These are phyloP conservation scores for Ferrisia virgata DNA, from an alignment of 2,888 invertebrate species.

Conservation along the genomic window DNA sequence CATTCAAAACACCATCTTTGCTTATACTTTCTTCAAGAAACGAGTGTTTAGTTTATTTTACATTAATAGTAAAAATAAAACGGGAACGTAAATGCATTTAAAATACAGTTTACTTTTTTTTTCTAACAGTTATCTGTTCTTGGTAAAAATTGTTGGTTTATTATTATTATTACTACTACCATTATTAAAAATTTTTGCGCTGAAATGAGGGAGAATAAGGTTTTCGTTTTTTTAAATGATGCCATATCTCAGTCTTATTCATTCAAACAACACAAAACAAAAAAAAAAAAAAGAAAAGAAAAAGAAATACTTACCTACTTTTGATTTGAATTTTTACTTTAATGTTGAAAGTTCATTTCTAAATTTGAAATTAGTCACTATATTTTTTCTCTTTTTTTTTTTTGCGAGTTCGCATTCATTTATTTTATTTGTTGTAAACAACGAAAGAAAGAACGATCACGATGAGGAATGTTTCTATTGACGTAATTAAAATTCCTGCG, in stretches of 20 bases:
- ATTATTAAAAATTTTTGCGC: no score
- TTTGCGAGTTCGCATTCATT: neutral
- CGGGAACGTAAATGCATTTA: no score
- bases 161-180: no score
- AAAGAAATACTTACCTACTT: neutral
- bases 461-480: neutral
- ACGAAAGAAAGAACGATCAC: neutral
- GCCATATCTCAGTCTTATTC: no score
- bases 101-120: no score
- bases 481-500: conserved; percentile 6
- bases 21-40: neutral
- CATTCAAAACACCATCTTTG: neutral
- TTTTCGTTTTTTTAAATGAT: no score
- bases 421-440: neutral
- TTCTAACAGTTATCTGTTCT: no score
- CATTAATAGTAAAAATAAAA: no score
- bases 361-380: neutral
- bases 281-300: no score
- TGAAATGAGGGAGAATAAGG: no score
- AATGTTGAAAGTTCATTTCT: neutral
- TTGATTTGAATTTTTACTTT: neutral
- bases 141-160: no score
- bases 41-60: neutral
- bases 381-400: conserved; percentile 5
- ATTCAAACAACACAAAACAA: no score